Evolutionary conservation across 1,140 invertebrate species (phyloP).

Genomic region (Archegozetes longisetosus): DNA sequence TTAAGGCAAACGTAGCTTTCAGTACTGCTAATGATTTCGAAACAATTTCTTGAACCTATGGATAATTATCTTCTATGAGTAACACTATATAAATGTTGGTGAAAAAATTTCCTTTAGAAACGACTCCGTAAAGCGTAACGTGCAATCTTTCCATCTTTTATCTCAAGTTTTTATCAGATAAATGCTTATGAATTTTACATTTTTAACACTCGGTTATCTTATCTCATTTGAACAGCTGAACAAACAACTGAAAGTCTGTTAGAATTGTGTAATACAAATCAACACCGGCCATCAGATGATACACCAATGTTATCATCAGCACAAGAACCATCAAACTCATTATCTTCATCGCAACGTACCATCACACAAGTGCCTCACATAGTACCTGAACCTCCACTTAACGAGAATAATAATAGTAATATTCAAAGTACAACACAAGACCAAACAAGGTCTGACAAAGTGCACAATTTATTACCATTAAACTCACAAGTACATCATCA

Average conservation of each 20-base stretch:
- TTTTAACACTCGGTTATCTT: no score
- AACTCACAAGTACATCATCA: background rate
- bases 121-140: no score
- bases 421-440: background rate
- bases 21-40: no score
- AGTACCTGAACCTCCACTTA: background rate
- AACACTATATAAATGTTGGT: no score
- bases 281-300: background rate
- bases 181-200: no score
- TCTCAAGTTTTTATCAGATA: no score
- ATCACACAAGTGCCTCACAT: background rate
- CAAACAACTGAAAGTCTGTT: conserved; percentile 11
- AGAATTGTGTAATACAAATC: background rate
- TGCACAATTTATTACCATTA: background rate
- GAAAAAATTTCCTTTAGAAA: no score
- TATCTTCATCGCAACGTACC: background rate
- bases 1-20: no score
- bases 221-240: conserved; percentile 15
- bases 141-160: no score
- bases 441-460: background rate
- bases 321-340: background rate
- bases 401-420: background rate
- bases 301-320: background rate
- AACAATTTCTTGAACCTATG: no score
- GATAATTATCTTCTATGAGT: no score